Evolutionary conservation across 2,113 vertebrate genomes (phyloP).

Genomic region (Pedetes capensis): DNA sequence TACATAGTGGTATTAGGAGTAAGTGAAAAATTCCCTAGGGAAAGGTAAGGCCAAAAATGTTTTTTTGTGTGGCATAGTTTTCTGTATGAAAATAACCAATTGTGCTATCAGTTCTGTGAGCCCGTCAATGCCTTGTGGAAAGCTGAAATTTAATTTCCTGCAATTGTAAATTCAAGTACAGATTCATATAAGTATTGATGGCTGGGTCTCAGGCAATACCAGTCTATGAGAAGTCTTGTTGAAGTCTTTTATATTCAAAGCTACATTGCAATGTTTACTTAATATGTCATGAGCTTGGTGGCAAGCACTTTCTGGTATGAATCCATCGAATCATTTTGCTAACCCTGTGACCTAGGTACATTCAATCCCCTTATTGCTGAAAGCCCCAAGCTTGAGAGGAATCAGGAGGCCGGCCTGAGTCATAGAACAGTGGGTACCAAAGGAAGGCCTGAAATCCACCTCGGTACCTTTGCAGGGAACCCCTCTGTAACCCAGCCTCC

Average conservation of each 20-base stretch:
- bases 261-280: not conserved
- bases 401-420: not conserved
- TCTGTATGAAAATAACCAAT: conserved; percentile 14
- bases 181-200: not conserved
- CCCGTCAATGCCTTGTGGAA: not conserved
- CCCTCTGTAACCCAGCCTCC: not conserved
- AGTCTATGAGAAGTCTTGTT: not conserved
- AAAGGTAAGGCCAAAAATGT: not conserved
- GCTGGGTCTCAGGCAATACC: conserved; percentile 7
- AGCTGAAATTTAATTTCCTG: conserved; percentile 52
- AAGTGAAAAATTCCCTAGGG: not conserved
- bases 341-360: not conserved
- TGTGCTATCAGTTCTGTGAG: conserved; percentile 20
- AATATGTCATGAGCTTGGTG: not conserved
- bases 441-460: not conserved
- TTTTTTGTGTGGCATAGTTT: not conserved
- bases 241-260: not conserved
- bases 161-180: not conserved
- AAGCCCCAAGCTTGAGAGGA: not conserved
- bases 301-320: not conserved
- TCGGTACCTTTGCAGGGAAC: not conserved
- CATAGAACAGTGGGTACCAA: not conserved
- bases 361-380: not conserved
- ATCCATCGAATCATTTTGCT: conserved; percentile 19
- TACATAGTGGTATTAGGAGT: not conserved